Evolutionary conservation across 2,113 vertebrate species (phyloP).

Genomic region (Petrocephalus microphthalmus): DNA sequence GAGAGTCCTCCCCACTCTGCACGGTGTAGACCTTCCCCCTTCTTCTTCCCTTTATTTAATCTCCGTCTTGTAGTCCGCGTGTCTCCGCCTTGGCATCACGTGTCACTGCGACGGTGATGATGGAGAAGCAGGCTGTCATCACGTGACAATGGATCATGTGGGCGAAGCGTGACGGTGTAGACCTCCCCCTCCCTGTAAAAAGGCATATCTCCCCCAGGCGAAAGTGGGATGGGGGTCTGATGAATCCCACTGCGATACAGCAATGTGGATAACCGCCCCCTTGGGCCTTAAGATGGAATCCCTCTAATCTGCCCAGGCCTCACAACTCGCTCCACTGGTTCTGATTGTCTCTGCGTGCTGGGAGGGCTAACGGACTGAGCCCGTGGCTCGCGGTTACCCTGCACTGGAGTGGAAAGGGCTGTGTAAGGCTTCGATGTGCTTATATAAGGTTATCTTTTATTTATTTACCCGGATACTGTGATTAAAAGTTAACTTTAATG

Average conservation of each 20-base stretch:
- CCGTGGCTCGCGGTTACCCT: neutral
- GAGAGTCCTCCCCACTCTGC: neutral
- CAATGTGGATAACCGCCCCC: neutral
- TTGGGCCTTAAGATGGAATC: neutral
- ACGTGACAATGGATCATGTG: neutral
- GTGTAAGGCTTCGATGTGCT: neutral
- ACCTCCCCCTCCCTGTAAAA: neutral
- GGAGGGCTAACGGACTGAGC: neutral
- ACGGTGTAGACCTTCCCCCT: too few species aligned
- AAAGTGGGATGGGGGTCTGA: neutral
- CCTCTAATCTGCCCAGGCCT: neutral
- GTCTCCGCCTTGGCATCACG: neutral
- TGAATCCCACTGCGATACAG: neutral
- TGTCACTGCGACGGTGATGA: neutral
- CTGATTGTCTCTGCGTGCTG: neutral
- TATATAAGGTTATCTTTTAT: neutral
- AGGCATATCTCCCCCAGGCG: neutral
- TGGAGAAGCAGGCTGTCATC: neutral
- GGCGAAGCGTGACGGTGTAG: neutral
- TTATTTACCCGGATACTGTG: neutral
- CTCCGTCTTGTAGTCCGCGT: neutral
- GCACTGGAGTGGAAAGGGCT: neutral
- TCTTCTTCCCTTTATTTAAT: neutral
- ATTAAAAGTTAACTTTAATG: conserved; percentile 48
- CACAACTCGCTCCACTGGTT: neutral